phyloP scores from a whole-genome alignment of 1,140 invertebrate genomes.

The Lasioglossum albipes region DNA sequence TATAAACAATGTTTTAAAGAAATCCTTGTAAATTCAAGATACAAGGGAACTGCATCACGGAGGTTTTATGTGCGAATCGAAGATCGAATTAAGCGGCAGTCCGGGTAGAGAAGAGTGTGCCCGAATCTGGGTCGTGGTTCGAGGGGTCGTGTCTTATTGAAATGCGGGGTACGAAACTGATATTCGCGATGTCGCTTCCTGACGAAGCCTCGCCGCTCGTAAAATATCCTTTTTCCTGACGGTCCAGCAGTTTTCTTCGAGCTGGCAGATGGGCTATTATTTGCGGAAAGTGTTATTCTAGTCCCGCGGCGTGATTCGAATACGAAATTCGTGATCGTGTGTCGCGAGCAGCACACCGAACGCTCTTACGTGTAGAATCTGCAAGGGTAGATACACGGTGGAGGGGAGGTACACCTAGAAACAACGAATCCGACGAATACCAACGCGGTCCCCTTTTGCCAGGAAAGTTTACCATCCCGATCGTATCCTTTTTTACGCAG shows the following conservation, averaged over 20 bases:
- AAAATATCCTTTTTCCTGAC: constrained; percentile 46
- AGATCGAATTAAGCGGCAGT: background rate
- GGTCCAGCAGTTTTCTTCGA: constrained; percentile 34
- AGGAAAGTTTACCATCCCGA: constrained; percentile 2
- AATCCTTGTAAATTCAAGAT: no score
- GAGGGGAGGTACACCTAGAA: background rate
- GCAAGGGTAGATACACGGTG: no score
- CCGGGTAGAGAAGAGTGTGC: no score
- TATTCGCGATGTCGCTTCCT: constrained; percentile 42
- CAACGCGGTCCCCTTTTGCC: background rate
- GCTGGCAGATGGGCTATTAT: constrained; percentile 37
- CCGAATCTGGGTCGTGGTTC: background rate
- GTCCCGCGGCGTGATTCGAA: constrained; percentile 38
- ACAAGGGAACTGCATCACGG: no score
- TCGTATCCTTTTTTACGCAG: constrained; percentile 23
- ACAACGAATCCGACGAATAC: constrained; percentile 7
- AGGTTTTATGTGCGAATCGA: background rate
- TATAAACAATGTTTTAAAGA: no score
- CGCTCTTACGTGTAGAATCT: no score
- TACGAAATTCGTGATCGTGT: constrained; percentile 1
- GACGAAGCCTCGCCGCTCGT: constrained; percentile 41
- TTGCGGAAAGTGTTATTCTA: constrained; percentile 44
- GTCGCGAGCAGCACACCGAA: background rate
- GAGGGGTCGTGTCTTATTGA: constrained; percentile 15
- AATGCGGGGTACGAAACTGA: constrained; percentile 38